phyloP scores from a whole-genome alignment of 2,113 vertebrate genomes.

The Tachycineta bicolor region DNA sequence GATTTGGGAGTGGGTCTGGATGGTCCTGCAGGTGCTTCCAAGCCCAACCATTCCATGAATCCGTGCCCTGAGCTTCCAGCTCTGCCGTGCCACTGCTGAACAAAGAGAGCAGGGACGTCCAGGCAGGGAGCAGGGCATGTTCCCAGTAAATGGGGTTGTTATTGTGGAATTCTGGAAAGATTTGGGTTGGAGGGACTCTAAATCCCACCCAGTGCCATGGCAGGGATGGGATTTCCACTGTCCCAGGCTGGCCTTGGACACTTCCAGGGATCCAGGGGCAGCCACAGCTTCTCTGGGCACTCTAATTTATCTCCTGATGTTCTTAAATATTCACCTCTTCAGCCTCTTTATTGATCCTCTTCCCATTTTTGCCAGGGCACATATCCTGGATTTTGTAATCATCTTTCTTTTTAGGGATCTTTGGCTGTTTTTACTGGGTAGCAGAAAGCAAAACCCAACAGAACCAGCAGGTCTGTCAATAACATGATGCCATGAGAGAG shows the following conservation, averaged over 20 bases:
- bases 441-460: neutral
- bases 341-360: neutral
- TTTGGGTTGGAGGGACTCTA: neutral
- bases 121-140: neutral
- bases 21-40: neutral
- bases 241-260: neutral
- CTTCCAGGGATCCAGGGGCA: neutral
- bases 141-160: neutral
- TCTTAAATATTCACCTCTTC: neutral
- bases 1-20: neutral
- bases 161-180: rapidly evolving
- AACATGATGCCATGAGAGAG: rapidly evolving
- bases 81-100: rapidly evolving
- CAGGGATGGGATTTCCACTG: neutral
- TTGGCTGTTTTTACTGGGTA: neutral
- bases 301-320: neutral
- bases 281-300: neutral
- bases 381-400: rapidly evolving
- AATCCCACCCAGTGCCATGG: neutral
- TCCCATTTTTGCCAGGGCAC: neutral
- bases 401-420: neutral
- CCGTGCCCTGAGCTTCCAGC: neutral
- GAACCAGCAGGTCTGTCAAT: neutral
- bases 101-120: neutral
- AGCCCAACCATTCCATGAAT: neutral